Evolutionary conservation across 2,888 invertebrate species (phyloP), one percentile per base, ranked within the genome.

Genomic region (Flexamia atlantica): DNA sequence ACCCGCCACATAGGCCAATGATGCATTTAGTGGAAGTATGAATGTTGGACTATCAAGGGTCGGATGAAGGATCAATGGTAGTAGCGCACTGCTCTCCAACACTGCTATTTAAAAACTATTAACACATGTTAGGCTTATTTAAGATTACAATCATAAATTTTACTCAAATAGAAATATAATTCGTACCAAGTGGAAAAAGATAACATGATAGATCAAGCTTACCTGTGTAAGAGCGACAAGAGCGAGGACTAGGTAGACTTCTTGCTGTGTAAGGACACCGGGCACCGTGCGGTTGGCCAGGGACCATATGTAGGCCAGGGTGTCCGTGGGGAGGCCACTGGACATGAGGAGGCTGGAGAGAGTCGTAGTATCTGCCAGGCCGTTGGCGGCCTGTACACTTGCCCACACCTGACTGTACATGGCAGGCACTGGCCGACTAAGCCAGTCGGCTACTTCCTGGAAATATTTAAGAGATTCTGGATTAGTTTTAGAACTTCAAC

Each of bases 291-390:
- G 89, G 87, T 91, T 91, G 0, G 91, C 90, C 57, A 91, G 87
- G 53, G 90, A 90, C 91, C 91, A 91, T 84, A 91, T 90, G 86
- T 90, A 91, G 17, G 91, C 91, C 79, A 91, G 89, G 23, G 90
- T 89, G 85, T 91, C 91, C 0, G 91, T 90, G 0, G 91, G 89
- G 80, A 91, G 88, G 84, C 91, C 90, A 87, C 91, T 91, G n/a
- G 91, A 91, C 50, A 91, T 88, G 42, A 91, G 88, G 17, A 91
- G 85, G 0, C 90, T 81, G 5, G 88, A 87, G 28, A 88, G 84
- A 64, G 86, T 85, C 36, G 85, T 79, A 32, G 89, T 89, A 84
- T 89, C 89, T 42, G 88, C 89, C 74, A 86, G 85, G 20, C 87
- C 86, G 9, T 79, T 79, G n/a, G 85, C 84, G 25, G 90, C 89